Evolutionary conservation across 2,888 invertebrate species (phyloP).

Genomic region (Harmothoe impar): DNA sequence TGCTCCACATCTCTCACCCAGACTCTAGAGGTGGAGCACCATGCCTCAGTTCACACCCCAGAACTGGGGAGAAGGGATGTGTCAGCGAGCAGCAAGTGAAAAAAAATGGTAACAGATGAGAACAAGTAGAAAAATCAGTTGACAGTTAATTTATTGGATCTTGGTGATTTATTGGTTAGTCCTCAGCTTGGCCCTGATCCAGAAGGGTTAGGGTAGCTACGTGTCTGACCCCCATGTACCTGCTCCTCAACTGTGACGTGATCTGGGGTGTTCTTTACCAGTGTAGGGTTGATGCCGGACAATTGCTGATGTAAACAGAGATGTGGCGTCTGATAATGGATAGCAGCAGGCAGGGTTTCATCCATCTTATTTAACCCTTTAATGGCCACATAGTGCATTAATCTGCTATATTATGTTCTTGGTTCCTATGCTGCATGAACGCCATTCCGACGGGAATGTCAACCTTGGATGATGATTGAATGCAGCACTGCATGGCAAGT

Average conservation of each 20-base stretch:
- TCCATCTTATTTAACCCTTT: too few relatives aligned
- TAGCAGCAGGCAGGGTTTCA: neutral
- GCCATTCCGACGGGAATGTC: too few relatives aligned
- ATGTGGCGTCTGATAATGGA: neutral
- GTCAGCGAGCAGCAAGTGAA: too few relatives aligned
- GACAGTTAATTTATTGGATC: slow-evolving; percentile 24
- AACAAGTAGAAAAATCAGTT: neutral
- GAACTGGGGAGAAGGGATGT: neutral
- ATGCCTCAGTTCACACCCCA: neutral
- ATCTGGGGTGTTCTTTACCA: neutral
- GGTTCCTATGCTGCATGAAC: too few relatives aligned
- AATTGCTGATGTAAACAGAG: slow-evolving; percentile 14
- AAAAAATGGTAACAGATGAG: neutral
- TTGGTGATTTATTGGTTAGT: neutral
- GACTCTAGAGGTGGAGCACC: neutral
- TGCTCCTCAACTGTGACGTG: neutral
- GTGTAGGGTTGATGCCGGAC: neutral
- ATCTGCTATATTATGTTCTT: too few relatives aligned
- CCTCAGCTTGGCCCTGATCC: neutral
- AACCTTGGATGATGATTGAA: too few relatives aligned
- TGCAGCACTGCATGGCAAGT: too few relatives aligned
- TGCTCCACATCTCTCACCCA: neutral
- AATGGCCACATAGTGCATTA: too few relatives aligned
- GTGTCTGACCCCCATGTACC: neutral
- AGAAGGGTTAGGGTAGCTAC: neutral